Conservation (phyloP, 2,113 vertebrate genomes). For the Serilophus lunatus region DNA sequence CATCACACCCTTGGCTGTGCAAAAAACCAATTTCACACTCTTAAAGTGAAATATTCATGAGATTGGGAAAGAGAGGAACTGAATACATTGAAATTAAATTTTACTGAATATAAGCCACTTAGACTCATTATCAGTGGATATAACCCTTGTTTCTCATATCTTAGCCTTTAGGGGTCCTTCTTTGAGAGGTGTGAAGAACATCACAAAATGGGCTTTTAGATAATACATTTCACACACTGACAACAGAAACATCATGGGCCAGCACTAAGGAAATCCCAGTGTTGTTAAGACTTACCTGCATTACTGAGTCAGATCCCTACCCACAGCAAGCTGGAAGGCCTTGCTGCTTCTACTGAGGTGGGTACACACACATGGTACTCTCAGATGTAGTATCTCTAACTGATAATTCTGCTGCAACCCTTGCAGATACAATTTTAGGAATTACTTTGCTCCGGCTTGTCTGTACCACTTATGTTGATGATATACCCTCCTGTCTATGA, state of each 20-base stretch:
- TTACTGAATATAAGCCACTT: neutral
- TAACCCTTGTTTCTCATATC: neutral
- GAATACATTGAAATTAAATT: neutral
- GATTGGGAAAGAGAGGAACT: neutral
- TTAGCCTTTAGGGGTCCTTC: neutral
- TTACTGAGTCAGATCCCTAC: neutral
- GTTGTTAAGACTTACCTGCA: neutral
- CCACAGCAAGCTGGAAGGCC: neutral
- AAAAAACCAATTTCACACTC: neutral
- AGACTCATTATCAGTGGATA: neutral
- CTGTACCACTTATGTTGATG: neutral
- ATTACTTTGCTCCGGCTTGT: neutral
- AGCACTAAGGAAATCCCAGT: neutral
- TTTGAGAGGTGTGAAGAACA: neutral
- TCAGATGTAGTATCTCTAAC: neutral
- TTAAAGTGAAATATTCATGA: neutral
- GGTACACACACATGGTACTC: neutral
- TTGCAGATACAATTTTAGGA: neutral
- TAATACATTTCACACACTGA: neutral
- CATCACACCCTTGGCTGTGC: neutral
- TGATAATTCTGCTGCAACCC: neutral
- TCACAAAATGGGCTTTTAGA: neutral
- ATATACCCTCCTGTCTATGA: neutral
- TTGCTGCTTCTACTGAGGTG: fast-evolving
- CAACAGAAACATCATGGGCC: neutral